Conservation (phyloP, 2,113 vertebrate species). For the Accipiter cooperii region DNA sequence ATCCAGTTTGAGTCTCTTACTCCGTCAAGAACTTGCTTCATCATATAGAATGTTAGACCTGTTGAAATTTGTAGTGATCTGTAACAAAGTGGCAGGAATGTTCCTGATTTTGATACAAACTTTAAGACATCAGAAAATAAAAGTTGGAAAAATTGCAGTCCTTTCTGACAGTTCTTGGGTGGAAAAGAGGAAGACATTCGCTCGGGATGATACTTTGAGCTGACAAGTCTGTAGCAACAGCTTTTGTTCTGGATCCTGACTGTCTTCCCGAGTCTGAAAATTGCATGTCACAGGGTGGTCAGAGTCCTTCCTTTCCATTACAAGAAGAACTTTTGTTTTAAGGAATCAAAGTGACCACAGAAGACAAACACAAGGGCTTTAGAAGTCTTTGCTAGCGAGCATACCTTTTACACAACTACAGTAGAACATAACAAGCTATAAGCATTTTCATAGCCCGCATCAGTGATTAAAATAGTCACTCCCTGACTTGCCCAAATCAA, state of each 20-base stretch:
- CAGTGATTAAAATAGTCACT: neutral
- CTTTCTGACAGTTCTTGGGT: neutral
- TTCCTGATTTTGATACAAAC: neutral
- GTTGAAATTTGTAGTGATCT: neutral
- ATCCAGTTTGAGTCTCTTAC: neutral
- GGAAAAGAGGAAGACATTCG: neutral
- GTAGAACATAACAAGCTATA: neutral
- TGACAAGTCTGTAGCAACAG: neutral
- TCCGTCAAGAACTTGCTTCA: neutral
- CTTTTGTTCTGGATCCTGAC: neutral
- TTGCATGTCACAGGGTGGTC: rapidly evolving
- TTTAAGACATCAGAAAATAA: neutral
- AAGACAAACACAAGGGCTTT: neutral
- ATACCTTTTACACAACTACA: neutral
- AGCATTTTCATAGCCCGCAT: neutral
- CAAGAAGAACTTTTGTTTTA: neutral
- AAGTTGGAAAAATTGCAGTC: neutral
- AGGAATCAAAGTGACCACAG: neutral
- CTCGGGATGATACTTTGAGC: neutral
- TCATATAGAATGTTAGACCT: neutral
- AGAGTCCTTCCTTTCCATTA: neutral
- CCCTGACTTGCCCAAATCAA: neutral
- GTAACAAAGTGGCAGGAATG: neutral
- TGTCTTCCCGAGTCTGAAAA: neutral
- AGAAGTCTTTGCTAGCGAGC: neutral